These are phyloP conservation scores for Tetramorium simillimum DNA, from an alignment of 1,140 invertebrate genomes.

Conservation along the genomic window DNA sequence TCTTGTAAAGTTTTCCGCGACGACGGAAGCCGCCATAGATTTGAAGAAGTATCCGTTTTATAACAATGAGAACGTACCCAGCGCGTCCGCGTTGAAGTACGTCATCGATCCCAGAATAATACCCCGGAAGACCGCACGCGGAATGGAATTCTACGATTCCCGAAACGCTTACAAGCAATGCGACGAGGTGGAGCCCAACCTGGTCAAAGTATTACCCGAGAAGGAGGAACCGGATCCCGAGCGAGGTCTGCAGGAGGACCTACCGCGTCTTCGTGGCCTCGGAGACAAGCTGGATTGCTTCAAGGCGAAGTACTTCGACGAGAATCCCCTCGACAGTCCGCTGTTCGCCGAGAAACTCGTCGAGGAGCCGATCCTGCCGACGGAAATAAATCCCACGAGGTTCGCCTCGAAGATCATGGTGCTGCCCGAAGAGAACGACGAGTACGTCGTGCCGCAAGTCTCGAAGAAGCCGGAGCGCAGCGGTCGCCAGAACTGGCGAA, in stretches of 20 bases:
- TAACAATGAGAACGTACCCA: slow-evolving; percentile 70
- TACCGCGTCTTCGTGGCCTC: slow-evolving; percentile 85
- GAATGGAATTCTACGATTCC: slow-evolving; percentile 86
- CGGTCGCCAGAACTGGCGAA: not conserved
- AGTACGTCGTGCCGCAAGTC: slow-evolving; percentile 65
- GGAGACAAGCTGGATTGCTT: slow-evolving; percentile 92
- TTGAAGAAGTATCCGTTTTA: slow-evolving; percentile 85
- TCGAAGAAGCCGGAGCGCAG: slow-evolving; percentile 76
- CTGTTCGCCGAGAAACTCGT: slow-evolving; percentile 88
- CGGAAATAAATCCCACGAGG: slow-evolving; percentile 73
- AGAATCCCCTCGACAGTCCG: slow-evolving; percentile 91
- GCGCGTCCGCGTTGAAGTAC: slow-evolving; percentile 82
- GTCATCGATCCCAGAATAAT: slow-evolving; percentile 82
- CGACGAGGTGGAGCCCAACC: slow-evolving; percentile 80
- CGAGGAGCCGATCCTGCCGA: slow-evolving; percentile 69
- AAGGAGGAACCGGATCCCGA: slow-evolving; percentile 78
- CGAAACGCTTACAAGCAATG: slow-evolving; percentile 82
- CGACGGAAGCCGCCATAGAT: slow-evolving; percentile 73
- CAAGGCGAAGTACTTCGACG: slow-evolving; percentile 90
- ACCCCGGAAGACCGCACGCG: slow-evolving; percentile 84
- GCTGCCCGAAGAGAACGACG: slow-evolving; percentile 72
- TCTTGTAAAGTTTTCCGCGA: not conserved
- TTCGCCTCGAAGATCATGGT: slow-evolving; percentile 76
- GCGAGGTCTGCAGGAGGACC: slow-evolving; percentile 75
- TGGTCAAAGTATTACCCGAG: slow-evolving; percentile 80